Percentiles rank a stretch among this genome's conserved stretches.
These are phyloP conservation scores for Manis crassicaudata DNA, from an alignment of 2,797 vertebrate species.

Conservation along the genomic window DNA sequence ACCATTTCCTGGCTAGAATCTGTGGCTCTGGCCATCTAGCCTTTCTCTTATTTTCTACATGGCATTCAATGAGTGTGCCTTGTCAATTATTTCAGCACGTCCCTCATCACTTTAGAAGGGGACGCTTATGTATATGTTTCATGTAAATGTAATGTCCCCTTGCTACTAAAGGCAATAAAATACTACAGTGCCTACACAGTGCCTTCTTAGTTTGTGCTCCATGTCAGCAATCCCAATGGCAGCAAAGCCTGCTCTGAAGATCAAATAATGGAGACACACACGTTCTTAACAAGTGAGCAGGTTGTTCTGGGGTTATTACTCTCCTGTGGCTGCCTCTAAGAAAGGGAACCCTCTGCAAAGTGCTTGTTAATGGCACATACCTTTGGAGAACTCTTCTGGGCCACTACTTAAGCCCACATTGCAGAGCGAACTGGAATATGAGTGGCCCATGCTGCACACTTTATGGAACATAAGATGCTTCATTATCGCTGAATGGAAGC, in stretches of 20 bases:
- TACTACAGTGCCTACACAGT: not conserved
- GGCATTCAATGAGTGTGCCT: not conserved
- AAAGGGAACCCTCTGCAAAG: not conserved
- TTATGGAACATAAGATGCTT: constrained; percentile 29
- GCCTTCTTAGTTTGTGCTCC: not conserved
- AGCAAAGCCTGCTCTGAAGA: not conserved
- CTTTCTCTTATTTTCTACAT: constrained; percentile 26
- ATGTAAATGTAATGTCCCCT: not conserved
- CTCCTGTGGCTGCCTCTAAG: not conserved
- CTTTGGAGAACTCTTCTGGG: not conserved
- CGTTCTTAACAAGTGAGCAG: not conserved
- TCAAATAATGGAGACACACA: not conserved
- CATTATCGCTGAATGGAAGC: not conserved
- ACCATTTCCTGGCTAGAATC: not conserved
- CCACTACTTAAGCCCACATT: not conserved
- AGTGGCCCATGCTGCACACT: not conserved
- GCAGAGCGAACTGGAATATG: not conserved
- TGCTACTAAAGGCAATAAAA: not conserved
- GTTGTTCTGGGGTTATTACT: not conserved
- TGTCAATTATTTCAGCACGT: not conserved
- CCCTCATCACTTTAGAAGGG: not conserved
- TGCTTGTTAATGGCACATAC: not conserved
- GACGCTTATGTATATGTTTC: not conserved
- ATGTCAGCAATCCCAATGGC: not conserved
- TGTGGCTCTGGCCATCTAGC: not conserved